Evolutionary conservation across 35 echinoderm and acorn worm genomes (phyloP).

Genomic region (Nesometra sesokonis): DNA sequence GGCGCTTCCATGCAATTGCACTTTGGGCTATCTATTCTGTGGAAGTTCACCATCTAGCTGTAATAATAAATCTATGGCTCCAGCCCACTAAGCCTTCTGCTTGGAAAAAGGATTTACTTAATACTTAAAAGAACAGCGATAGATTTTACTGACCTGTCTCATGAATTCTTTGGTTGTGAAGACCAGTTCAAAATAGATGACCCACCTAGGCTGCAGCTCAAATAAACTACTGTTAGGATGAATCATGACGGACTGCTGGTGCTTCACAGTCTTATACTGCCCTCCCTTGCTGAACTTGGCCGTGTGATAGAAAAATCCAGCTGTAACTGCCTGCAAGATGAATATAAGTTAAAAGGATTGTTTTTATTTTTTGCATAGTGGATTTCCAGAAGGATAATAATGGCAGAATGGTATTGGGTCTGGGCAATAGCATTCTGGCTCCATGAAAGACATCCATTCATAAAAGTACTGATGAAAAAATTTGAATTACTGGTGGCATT

Average conservation of each 20-base stretch:
- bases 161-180: constrained; percentile 98
- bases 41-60: no score
- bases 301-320: constrained; percentile 94
- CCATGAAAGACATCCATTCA: no score
- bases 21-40: no score
- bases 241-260: constrained; percentile 92
- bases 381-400: no score
- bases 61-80: no score
- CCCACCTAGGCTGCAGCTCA: constrained; percentile 87
- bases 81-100: not conserved
- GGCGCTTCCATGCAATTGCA: no score
- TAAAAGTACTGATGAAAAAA: no score
- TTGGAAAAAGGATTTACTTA: no score
- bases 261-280: constrained; percentile 91
- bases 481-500: no score
- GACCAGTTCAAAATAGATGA: constrained; percentile 90
- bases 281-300: constrained; percentile 82
- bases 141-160: constrained; percentile 52
- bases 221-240: constrained; percentile 90
- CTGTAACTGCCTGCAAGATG: constrained; percentile 60
- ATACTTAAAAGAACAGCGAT: not conserved
- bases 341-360: not conserved
- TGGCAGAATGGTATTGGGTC: no score
- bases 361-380: no score
- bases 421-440: no score